Percentiles rank a stretch among this genome's conserved stretches.
Evolutionary conservation across 2,113 vertebrate genomes (phyloP).

Genomic region (Mola mola): DNA sequence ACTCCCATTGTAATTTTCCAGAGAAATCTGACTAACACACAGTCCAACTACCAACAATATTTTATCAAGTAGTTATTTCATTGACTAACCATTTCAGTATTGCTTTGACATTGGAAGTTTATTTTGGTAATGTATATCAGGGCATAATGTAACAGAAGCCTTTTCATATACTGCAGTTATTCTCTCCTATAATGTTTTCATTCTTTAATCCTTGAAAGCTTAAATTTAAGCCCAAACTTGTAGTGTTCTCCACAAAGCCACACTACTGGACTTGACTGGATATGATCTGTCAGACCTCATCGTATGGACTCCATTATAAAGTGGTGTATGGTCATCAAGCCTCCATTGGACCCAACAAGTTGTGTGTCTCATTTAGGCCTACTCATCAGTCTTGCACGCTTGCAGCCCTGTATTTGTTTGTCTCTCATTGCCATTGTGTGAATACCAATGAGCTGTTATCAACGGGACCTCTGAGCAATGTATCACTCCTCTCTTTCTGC

Average conservation of each 20-base stretch:
- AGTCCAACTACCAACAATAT: too few relatives aligned
- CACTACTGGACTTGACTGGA: not conserved
- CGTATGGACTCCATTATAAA: conserved; percentile 4
- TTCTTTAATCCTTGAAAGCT: too few relatives aligned
- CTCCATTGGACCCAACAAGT: conserved; percentile 10
- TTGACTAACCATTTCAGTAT: too few relatives aligned
- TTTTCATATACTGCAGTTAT: too few relatives aligned
- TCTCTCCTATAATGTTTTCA: too few relatives aligned
- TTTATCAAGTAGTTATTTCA: too few relatives aligned
- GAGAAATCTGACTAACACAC: too few relatives aligned
- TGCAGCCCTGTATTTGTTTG: conserved; percentile 25
- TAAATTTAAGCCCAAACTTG: not conserved
- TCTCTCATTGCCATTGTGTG: conserved; percentile 38
- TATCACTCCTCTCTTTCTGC: conserved; percentile 46
- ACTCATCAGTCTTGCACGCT: not conserved
- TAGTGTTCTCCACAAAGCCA: not conserved
- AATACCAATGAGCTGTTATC: conserved; percentile 65
- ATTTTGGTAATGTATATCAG: too few relatives aligned
- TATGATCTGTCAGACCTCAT: conserved; percentile 1
- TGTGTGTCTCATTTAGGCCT: conserved; percentile 3
- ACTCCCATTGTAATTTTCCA: too few relatives aligned
- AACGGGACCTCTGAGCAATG: conserved; percentile 40
- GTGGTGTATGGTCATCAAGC: not conserved
- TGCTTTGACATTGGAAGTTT: too few relatives aligned
- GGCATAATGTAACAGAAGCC: too few relatives aligned